phyloP scores from a whole-genome alignment of 2,888 invertebrate genomes.

The Hirtodrosophila confusa region DNA sequence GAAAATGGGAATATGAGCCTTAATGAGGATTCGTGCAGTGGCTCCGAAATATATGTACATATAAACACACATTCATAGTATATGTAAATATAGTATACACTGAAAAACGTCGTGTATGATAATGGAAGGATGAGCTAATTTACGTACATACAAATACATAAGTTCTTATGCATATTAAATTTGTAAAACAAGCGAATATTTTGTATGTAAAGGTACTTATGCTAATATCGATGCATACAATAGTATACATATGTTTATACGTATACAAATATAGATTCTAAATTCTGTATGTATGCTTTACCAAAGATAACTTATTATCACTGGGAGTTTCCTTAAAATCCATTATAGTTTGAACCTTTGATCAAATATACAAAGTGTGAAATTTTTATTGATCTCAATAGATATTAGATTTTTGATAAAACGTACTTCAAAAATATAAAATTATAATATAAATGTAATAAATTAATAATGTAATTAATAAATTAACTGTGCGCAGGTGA shows the following conservation, averaged over 20 bases:
- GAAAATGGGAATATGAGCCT: too few relatives aligned
- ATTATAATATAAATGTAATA: conserved; percentile 8
- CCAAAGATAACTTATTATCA: conserved; percentile 96
- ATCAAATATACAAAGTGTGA: conserved; percentile 74
- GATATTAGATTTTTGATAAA: conserved; percentile 23
- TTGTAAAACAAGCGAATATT: conserved; percentile 15
- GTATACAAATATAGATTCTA: conserved; percentile 29
- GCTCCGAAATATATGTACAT: background rate
- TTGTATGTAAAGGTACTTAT: conserved; percentile 7
- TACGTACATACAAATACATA: too few relatives aligned
- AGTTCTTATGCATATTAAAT: background rate
- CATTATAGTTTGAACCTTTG: conserved; percentile 93
- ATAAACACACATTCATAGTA: background rate
- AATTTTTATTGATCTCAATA: conserved; percentile 69
- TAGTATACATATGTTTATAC: conserved; percentile 32
- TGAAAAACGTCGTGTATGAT: too few relatives aligned
- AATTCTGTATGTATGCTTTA: conserved; percentile 85
- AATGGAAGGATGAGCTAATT: too few relatives aligned
- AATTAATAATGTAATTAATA: background rate
- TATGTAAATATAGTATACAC: too few relatives aligned
- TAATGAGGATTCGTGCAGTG: background rate
- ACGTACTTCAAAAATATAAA: conserved; percentile 19
- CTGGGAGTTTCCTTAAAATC: conserved; percentile 94
- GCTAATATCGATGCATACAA: conserved; percentile 37
- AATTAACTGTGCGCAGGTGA: conserved; percentile 17